Evolutionary conservation across 2,888 invertebrate genomes (phyloP), one percentile per base, ranked within the genome.

Genomic region (Gisinianus flammeolus): DNA sequence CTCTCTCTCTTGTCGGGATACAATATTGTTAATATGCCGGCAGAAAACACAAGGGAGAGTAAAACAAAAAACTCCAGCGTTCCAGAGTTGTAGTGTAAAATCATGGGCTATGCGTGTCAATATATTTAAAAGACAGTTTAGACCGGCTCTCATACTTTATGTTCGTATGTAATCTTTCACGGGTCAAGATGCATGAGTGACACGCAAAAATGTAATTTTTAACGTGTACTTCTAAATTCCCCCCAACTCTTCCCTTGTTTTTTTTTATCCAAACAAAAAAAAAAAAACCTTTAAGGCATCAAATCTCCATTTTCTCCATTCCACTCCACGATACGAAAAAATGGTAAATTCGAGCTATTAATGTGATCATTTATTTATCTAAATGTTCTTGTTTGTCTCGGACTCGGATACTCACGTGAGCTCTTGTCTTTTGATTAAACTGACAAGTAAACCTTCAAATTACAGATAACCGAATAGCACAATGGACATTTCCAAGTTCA

Each of bases 141-240:
- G 58, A 22, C 16, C 16, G 8, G 6, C 44, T 44, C 44, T 44
- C 44, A 10, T 16, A 10, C 44, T 44, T 16, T 58, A 5, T 12
- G 6, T 6, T 58, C 12, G 6, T 12, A 12, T 64, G 24, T 64
- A 64, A 24, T 24, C 62, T 24, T 26, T 12, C 24, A 4, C 10
- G 5, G 35, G 22, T 28, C 52, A 33, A 78, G 80, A 80, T 80
- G 64, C 78, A 76, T 69, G 73, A 71, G 69, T 78, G 79, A 81
- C 83, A 83, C 83, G 83, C 83, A 80, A 83, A 81, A 83, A 81
- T 79, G 80, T 83, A 78, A 83, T 83, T 82, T 82, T 82, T 81
- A 81, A 80, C 77, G 75, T 79, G n/a, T 16, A 6, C 67, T 31
- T 22, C 19, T 26, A 30, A 6, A 26, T 28, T 66, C 30, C 31